These are phyloP conservation scores for Enteromius treurensis DNA, from an alignment of 2,797 vertebrate species.

Conservation along the genomic window DNA sequence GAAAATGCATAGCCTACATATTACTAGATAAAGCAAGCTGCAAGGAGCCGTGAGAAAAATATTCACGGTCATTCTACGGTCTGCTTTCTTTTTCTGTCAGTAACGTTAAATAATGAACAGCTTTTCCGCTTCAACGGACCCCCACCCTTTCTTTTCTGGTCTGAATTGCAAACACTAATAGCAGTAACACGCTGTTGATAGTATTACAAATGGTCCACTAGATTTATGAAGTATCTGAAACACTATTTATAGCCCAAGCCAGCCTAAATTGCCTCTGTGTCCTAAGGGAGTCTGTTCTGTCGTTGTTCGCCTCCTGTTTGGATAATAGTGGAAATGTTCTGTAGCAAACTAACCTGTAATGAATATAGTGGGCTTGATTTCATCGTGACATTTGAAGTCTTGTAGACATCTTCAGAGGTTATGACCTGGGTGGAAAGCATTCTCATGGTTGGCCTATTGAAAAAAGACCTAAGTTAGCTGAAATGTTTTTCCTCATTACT, in stretches of 20 bases:
- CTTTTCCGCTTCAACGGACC: background rate
- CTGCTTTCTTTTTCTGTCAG: background rate
- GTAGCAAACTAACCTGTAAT: background rate
- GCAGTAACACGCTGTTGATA: background rate
- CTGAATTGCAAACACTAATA: background rate
- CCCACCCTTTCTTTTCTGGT: background rate
- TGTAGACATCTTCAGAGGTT: constrained; percentile 16
- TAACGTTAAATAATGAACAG: background rate
- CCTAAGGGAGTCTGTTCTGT: constrained; percentile 36
- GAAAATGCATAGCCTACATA: background rate
- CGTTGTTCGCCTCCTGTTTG: constrained; percentile 45
- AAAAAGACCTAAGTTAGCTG: background rate
- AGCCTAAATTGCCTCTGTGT: constrained; percentile 10
- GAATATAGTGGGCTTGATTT: constrained; percentile 7
- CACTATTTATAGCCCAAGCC: background rate
- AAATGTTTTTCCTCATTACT: background rate
- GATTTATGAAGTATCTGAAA: constrained; percentile 5
- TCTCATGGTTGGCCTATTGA: background rate
- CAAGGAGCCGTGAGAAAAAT: background rate
- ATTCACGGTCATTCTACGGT: background rate
- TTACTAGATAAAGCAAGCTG: background rate
- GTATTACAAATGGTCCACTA: background rate
- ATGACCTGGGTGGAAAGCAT: constrained; percentile 25
- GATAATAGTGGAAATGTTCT: constrained; percentile 1
- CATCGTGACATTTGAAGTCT: constrained; percentile 5